A percentile compares a stretch with the other conserved stretches of the same genome.
Conservation (phyloP, 2,113 vertebrate genomes). For the Tauraco erythrolophus region DNA sequence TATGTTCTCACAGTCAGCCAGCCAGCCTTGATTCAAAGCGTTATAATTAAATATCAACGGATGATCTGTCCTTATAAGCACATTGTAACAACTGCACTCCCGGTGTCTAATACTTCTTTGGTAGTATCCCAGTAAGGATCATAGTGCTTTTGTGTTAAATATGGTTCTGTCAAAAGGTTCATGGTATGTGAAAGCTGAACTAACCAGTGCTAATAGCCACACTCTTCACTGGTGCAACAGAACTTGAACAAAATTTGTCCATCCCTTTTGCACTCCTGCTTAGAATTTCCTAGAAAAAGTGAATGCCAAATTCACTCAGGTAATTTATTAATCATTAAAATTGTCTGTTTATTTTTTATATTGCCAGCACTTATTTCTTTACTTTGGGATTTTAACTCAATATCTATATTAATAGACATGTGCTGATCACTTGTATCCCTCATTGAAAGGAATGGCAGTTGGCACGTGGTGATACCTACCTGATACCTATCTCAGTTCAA, state of each 20-base stretch:
- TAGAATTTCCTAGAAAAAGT: not conserved
- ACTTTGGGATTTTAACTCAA: not conserved
- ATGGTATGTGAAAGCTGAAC: not conserved
- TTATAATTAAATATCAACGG: not conserved
- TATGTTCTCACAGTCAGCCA: not conserved
- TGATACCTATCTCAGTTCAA: not conserved
- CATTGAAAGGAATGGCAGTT: not conserved
- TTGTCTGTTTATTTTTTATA: not conserved
- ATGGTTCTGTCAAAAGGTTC: not conserved
- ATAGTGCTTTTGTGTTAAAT: not conserved
- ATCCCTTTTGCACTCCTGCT: not conserved
- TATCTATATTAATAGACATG: not conserved
- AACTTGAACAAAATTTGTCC: not conserved
- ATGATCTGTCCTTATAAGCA: not conserved
- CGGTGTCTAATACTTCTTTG: not conserved
- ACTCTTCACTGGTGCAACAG: not conserved
- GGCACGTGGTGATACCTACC: accelerated
- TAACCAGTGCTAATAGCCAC: not conserved
- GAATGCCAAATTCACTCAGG: not conserved
- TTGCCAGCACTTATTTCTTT: not conserved
- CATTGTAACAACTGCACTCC: not conserved
- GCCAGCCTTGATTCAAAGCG: not conserved
- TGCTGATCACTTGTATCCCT: not conserved
- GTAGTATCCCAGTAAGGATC: not conserved
- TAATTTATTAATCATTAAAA: not conserved